Evolutionary conservation across 2,113 vertebrate species (phyloP).

Genomic region (Pseudopodoces humilis): DNA sequence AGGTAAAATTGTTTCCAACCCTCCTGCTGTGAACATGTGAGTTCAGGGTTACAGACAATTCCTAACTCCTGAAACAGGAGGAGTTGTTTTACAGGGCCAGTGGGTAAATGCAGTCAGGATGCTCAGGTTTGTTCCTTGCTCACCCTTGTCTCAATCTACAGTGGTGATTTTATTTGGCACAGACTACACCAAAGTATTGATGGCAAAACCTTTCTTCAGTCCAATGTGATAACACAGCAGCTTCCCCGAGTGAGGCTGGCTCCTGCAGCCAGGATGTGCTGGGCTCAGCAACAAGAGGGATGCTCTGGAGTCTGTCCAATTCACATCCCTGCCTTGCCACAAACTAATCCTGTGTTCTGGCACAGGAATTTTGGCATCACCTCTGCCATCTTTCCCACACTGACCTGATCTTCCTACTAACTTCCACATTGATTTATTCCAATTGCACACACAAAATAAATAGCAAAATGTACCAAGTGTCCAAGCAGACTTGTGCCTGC

Average conservation of each 20-base stretch:
- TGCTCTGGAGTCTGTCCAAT: background rate
- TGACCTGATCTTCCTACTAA: background rate
- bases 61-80: background rate
- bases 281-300: background rate
- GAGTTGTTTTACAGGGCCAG: background rate
- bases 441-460: background rate
- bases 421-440: background rate
- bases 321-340: background rate
- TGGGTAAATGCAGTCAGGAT: background rate
- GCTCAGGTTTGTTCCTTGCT: background rate
- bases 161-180: background rate
- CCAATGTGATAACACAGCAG: background rate
- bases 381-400: background rate
- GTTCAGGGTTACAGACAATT: background rate
- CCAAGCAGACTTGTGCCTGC: background rate
- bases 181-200: background rate
- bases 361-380: accelerated
- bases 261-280: background rate
- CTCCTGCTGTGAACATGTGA: background rate
- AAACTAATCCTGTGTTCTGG: background rate
- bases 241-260: background rate
- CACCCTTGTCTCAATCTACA: background rate
- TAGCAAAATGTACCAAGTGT: background rate
- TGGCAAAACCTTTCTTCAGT: background rate
- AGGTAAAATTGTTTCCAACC: background rate